Conservation (phyloP, 2,888 invertebrate species). For the Cenopis cana region DNA sequence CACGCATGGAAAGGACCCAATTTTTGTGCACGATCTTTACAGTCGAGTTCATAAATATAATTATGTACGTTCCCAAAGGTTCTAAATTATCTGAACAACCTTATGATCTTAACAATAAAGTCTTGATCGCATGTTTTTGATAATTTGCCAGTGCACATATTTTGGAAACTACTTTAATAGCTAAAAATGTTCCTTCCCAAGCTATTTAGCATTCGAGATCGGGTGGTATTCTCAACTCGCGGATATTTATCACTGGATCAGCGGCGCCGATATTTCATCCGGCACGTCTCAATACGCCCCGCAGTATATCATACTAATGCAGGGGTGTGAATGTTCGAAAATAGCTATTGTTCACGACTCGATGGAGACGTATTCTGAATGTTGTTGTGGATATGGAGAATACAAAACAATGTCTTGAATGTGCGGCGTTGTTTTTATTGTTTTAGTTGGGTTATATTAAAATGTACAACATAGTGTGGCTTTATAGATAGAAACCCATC, state of each 20-base stretch:
- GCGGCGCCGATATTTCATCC: constrained; percentile 69
- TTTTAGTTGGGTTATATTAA: too few relatives aligned
- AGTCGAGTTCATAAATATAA: too few relatives aligned
- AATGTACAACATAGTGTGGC: too few relatives aligned
- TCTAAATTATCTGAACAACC: too few relatives aligned
- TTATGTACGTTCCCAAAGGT: too few relatives aligned
- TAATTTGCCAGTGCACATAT: too few relatives aligned
- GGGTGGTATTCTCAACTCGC: constrained; percentile 56
- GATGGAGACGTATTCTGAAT: constrained; percentile 27
- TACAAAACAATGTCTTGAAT: background rate
- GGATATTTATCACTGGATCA: constrained; percentile 78
- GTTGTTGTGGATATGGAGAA: constrained; percentile 27
- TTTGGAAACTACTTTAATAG: background rate
- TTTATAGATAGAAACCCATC: too few relatives aligned
- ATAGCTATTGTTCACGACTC: constrained; percentile 31
- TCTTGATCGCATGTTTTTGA: too few relatives aligned
- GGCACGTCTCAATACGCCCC: constrained; percentile 70
- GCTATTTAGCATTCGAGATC: constrained; percentile 58
- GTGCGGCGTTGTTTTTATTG: background rate
- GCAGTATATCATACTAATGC: constrained; percentile 61
- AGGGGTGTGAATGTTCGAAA: constrained; percentile 28
- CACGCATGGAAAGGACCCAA: too few relatives aligned
- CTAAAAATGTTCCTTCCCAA: background rate
- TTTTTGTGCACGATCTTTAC: too few relatives aligned
- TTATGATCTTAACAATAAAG: too few relatives aligned